These are phyloP conservation scores for Meganola albula DNA, from an alignment of 2,888 invertebrate species.

Conservation along the genomic window DNA sequence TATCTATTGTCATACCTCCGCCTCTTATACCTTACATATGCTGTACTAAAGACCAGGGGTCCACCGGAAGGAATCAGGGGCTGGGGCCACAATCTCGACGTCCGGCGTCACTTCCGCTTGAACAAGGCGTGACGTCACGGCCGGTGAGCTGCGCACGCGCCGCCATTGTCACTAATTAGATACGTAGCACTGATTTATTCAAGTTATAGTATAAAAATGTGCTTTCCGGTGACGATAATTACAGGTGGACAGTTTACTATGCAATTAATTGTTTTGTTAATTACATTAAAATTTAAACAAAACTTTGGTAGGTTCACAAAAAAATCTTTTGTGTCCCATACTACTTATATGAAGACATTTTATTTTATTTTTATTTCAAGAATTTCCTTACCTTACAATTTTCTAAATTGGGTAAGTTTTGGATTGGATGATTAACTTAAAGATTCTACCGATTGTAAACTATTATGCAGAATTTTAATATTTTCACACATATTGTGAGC, in stretches of 20 bases:
- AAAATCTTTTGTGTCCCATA: no score
- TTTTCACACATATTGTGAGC: no score
- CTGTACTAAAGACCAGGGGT: slow-evolving; percentile 30
- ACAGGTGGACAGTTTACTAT: slow-evolving; percentile 6
- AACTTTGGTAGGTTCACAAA: no score
- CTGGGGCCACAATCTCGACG: slow-evolving; percentile 70
- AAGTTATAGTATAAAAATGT: slow-evolving; percentile 18
- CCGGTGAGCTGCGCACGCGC: slow-evolving; percentile 64
- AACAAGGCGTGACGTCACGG: slow-evolving; percentile 44
- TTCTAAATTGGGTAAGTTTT: no score
- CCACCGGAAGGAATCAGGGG: slow-evolving; percentile 75
- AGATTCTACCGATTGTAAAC: no score
- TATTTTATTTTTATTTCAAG: no score
- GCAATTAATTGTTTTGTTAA: no score
- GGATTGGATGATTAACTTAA: no score
- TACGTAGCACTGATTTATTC: slow-evolving; percentile 28
- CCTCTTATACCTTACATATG: slow-evolving; percentile 16
- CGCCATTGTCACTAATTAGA: slow-evolving; percentile 36
- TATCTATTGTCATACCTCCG: slow-evolving; percentile 10
- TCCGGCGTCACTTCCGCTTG: slow-evolving; percentile 65
- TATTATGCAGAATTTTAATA: no score
- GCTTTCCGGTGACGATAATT: slow-evolving; percentile 26
- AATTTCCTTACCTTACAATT: no score
- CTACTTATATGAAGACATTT: no score
- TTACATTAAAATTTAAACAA: no score